Base-by-base conservation (phyloP, 2,888 invertebrate species). In the Venustoraphidia nigricollis region DNA sequence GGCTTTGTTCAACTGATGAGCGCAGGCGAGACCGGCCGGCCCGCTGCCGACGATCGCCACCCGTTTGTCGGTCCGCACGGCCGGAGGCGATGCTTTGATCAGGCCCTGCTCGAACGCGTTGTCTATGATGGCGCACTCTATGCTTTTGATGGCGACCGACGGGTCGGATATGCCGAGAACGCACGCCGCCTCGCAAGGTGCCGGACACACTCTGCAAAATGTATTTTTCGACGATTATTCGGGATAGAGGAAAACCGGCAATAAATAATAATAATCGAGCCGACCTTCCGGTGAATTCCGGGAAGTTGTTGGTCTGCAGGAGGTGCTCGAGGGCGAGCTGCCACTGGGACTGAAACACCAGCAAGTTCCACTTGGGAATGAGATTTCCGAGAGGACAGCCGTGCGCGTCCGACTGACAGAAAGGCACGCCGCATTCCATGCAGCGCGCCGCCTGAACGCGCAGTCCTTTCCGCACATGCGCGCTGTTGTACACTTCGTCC, bases 391-490 rank as follows among this genome's bases (percentile, higher is more conserved):
- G 76, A 1, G 97, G 97, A 63, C 97, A 98, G 44, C 97, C 97
- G 64, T 95, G 90, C 38, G 79, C 76, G 52, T 78, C 77, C 37
- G 90, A 90, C 64, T 93, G 92, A 63, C 98, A 98, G 73, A 95
- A 94, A 9, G 94, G 94, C n/a, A 98, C 94, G 27, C 97, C 97
- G 66, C 97, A 97, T 62, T 97, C 97, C 97, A 97, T 97, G 63
- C 97, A 98, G 41, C 94, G 76, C 0, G 95, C 93, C 2, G 95
- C 93, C 65, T 95, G 95, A 9, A 84, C 77, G 45, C 84, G 75
- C 41, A 98, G 73, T n/a, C 90, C 91, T 64, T 87, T 86, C 8
- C 91, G 80, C 9, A 97, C 91, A 56, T 83, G 83, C 11, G 74
- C 72, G 60, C 82, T 83, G 64, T 92, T 87, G 70, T 93, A 96